Base-by-base conservation (phyloP, 2,113 vertebrate genomes). In the Synodontis membranacea region DNA sequence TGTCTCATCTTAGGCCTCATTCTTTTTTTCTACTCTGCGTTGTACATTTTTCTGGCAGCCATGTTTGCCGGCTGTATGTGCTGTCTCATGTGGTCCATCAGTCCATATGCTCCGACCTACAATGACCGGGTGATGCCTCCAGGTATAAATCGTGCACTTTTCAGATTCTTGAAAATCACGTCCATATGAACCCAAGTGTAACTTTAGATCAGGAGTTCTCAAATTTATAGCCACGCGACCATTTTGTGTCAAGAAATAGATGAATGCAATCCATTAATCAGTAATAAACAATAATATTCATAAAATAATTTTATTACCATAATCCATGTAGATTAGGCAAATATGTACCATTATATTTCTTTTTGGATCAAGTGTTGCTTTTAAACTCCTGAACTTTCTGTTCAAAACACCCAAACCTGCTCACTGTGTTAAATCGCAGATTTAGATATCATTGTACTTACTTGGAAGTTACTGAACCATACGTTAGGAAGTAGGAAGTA, bases 1-100 rank as follows among this genome's bases (percentile, higher is more conserved):
- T 82, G 14, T 54, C 52, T 89, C 66, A 46, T 88, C 89, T 83
- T 94, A 99, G 98, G 96, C 88, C 93, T 97, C 92, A 97, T 98
- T 91, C 93, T 99, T 70, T 93, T 98, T 85, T 97, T 99, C 94
- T 99, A 99, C 88, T 92, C 97, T 82, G 66, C 96, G 83, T 95
- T 99, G 91, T 99, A 99, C 91, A 86, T 89, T 0, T 98, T 97
- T 90, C 94, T 99, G 90, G 96, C 96, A 5, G 97, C 97, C 89
- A 97, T 98, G 96, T 98, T 99, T 93, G 95, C 95, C 11, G 95
- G 97, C 74, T 98, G 97, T 92, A 88, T 98, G 92, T 99, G 97
- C 72, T 96, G 94, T 85, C 94, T 99, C 91, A 95, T 99, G 93
- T 96, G 97, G 93, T 97, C 97, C 1, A 96, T 99, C 92, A 97